These are phyloP conservation scores for Nixonia krombeini DNA, from an alignment of 1,140 invertebrate species.

Conservation along the genomic window DNA sequence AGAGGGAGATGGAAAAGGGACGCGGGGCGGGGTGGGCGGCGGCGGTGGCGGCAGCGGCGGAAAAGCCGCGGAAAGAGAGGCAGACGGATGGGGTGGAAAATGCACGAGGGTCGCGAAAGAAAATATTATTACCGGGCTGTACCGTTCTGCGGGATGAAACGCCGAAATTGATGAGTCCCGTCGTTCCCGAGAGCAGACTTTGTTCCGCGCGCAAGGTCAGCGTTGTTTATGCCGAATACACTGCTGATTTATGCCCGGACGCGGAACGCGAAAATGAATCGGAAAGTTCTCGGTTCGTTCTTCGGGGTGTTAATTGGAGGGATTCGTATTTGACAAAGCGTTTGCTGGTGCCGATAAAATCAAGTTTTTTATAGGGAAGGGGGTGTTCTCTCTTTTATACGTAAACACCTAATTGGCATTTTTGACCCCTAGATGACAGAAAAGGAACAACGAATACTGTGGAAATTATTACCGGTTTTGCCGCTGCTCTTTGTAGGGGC, in stretches of 20 bases:
- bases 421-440: too few relatives aligned
- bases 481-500: too few relatives aligned
- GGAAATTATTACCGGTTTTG: too few relatives aligned
- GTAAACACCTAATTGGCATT: too few relatives aligned
- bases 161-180: slow-evolving; percentile 5
- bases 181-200: not conserved
- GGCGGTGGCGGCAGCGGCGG: not conserved
- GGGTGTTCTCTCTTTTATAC: too few relatives aligned
- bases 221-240: slow-evolving; percentile 7
- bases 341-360: slow-evolving; percentile 14
- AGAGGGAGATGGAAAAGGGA: slow-evolving; percentile 10
- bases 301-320: not conserved
- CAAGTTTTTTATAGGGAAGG: not conserved
- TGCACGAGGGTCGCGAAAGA: slow-evolving; percentile 16
- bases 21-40: not conserved
- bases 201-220: slow-evolving; percentile 18
- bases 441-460: too few relatives aligned
- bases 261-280: slow-evolving; percentile 13
- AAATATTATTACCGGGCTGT: slow-evolving; percentile 23
- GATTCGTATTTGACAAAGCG: slow-evolving; percentile 8
- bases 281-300: slow-evolving; percentile 22
- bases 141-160: slow-evolving; percentile 4
- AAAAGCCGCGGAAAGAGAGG: slow-evolving; percentile 17
- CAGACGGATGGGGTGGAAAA: slow-evolving; percentile 24
- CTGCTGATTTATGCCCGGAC: slow-evolving; percentile 14